These are phyloP conservation scores for Microtus pennsylvanicus DNA, from an alignment of 2,113 vertebrate species.

Conservation along the genomic window DNA sequence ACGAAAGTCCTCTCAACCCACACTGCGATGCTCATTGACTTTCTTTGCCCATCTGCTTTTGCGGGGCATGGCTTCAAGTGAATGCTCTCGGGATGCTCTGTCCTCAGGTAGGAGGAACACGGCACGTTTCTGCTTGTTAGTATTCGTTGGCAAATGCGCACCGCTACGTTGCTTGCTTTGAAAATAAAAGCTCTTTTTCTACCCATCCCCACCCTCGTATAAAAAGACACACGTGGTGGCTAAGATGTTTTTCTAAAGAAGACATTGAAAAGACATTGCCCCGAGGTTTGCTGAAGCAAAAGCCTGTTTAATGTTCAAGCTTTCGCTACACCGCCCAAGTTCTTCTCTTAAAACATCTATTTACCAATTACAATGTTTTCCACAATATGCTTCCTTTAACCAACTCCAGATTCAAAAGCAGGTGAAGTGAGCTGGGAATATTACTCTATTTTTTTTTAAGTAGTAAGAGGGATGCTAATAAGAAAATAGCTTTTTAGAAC, in stretches of 20 bases:
- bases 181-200: slow-evolving; percentile 80
- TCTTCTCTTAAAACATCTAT: slow-evolving; percentile 37
- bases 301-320: slow-evolving; percentile 74
- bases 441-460: neutral
- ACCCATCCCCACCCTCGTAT: slow-evolving; percentile 53
- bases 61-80: slow-evolving; percentile 41
- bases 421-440: slow-evolving; percentile 32
- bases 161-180: slow-evolving; percentile 83
- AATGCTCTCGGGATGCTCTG: slow-evolving; percentile 36
- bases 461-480: neutral
- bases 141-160: slow-evolving; percentile 82
- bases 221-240: slow-evolving; percentile 69
- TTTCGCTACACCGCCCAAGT: neutral
- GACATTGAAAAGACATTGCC: slow-evolving; percentile 82
- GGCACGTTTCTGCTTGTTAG: slow-evolving; percentile 74
- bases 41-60: slow-evolving; percentile 46
- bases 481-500: slow-evolving; percentile 58
- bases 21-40: neutral
- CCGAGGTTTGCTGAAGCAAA: slow-evolving; percentile 76
- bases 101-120: slow-evolving; percentile 67
- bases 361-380: slow-evolving; percentile 74
- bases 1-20: neutral
- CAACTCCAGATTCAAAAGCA: slow-evolving; percentile 73
- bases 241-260: slow-evolving; percentile 81
- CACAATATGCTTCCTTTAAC: slow-evolving; percentile 75